phyloP scores from a whole-genome alignment of 2,888 invertebrate genomes.

The Coelopa pilipes region DNA sequence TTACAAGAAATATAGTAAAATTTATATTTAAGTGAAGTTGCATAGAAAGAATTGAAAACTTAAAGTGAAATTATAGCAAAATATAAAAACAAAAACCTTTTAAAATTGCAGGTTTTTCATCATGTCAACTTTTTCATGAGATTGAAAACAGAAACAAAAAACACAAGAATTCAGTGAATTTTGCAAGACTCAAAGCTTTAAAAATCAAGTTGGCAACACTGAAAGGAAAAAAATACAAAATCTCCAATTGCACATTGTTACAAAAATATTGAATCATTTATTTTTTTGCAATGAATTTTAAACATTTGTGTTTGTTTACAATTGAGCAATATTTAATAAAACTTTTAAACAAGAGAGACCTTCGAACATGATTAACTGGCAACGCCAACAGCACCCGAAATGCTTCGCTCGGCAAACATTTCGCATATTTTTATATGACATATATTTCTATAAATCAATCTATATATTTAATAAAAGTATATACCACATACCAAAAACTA shows the following conservation, averaged over 20 bases:
- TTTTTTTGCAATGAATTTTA: neutral
- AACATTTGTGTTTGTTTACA: neutral
- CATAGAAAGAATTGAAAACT: too few relatives aligned
- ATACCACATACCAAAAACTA: neutral
- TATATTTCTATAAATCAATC: neutral
- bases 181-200: neutral
- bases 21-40: too few relatives aligned
- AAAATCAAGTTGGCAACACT: neutral
- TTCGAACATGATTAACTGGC: neutral
- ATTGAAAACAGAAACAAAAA: neutral
- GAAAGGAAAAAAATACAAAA: neutral
- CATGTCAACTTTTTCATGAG: neutral
- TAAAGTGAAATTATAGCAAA: neutral
- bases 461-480: neutral
- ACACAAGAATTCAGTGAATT: neutral
- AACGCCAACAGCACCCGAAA: neutral
- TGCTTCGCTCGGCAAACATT: neutral
- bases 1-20: too few relatives aligned
- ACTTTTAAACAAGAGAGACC: neutral
- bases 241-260: neutral
- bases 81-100: neutral
- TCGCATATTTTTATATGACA: neutral
- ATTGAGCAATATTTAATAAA: neutral
- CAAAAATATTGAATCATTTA: constrained; percentile 1
- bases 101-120: neutral